These are phyloP conservation scores for Peromyscus nudipes DNA, from an alignment of 2,797 vertebrate genomes.

Conservation along the genomic window DNA sequence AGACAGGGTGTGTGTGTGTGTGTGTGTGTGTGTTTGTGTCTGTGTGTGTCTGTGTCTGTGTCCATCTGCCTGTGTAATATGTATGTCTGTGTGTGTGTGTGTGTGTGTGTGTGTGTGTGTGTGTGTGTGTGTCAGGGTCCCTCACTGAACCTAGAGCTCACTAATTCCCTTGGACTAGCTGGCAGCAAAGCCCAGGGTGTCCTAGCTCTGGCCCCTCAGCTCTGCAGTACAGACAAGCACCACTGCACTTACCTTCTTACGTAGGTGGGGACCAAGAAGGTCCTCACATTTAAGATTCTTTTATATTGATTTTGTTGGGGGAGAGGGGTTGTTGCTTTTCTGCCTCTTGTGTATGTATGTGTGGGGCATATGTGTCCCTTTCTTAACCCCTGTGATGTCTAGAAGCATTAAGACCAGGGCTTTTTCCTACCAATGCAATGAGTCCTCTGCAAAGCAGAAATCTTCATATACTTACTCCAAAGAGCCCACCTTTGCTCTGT, in stretches of 20 bases:
- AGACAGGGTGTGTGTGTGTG: not conserved
- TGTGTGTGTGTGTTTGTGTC: not conserved
- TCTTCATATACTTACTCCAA: constrained; percentile 51
- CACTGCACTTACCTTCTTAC: not conserved
- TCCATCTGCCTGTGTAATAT: not conserved
- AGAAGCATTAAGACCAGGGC: constrained; percentile 29
- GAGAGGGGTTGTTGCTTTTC: not conserved
- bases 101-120: not conserved
- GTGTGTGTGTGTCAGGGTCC: not conserved
- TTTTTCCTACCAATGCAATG: not conserved
- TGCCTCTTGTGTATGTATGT: not conserved
- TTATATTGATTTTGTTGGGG: not conserved
- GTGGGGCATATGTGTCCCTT: not conserved
- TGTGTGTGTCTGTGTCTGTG: not conserved
- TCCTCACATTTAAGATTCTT: not conserved
- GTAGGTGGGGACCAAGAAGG: not conserved
- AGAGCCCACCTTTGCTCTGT: constrained; percentile 64
- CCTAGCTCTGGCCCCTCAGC: not conserved
- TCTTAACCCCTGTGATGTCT: not conserved
- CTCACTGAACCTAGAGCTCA: not conserved
- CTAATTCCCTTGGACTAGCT: not conserved
- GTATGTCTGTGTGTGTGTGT: not conserved
- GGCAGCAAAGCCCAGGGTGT: not conserved
- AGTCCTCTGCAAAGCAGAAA: constrained; percentile 66
- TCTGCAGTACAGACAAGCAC: not conserved